Percentiles rank a stretch among this genome's conserved stretches.
These are phyloP conservation scores for Tuta absoluta DNA, from an alignment of 2,888 invertebrate genomes.

Conservation along the genomic window DNA sequence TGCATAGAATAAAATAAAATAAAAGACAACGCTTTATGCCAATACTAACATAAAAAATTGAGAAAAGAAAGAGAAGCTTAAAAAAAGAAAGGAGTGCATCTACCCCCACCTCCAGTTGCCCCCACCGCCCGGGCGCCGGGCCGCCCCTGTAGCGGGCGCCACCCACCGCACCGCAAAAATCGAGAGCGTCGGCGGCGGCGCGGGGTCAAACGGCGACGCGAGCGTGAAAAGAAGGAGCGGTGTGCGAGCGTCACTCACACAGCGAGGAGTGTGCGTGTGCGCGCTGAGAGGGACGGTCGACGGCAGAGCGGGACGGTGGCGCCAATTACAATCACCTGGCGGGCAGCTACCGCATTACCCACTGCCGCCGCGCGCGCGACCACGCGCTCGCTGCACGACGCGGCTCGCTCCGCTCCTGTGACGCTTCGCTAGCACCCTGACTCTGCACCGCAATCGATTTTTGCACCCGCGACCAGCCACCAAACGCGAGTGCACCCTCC, in stretches of 20 bases:
- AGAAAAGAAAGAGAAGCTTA: constrained; percentile 81
- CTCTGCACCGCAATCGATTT: constrained; percentile 66
- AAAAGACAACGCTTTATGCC: constrained; percentile 78
- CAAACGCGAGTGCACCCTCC: constrained; percentile 57
- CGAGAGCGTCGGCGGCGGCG: constrained; percentile 80
- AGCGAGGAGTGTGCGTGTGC: constrained; percentile 67
- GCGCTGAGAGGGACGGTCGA: constrained; percentile 78
- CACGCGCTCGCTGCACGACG: constrained; percentile 81
- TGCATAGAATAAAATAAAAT: constrained; percentile 64
- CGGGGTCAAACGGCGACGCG: constrained; percentile 81
- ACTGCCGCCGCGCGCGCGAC: constrained; percentile 82
- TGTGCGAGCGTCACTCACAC: constrained; percentile 72
- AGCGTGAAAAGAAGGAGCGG: constrained; percentile 80
- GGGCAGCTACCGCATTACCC: constrained; percentile 84
- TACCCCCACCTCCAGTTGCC: constrained; percentile 74
- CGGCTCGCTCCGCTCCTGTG: constrained; percentile 65
- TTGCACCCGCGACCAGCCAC: constrained; percentile 56
- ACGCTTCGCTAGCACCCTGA: constrained; percentile 54
- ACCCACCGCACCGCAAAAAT: constrained; percentile 85
- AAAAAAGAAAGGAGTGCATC: constrained; percentile 80
- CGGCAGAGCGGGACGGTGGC: constrained; percentile 78
- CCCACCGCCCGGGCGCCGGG: constrained; percentile 61
- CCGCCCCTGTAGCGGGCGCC: constrained; percentile 81
- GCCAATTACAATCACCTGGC: constrained; percentile 83
- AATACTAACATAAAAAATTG: constrained; percentile 78